A percentile compares a stretch with the other conserved stretches of the same genome.
Conservation (phyloP, 2,797 vertebrate genomes). For the Sebastiscus albofasciatus region DNA sequence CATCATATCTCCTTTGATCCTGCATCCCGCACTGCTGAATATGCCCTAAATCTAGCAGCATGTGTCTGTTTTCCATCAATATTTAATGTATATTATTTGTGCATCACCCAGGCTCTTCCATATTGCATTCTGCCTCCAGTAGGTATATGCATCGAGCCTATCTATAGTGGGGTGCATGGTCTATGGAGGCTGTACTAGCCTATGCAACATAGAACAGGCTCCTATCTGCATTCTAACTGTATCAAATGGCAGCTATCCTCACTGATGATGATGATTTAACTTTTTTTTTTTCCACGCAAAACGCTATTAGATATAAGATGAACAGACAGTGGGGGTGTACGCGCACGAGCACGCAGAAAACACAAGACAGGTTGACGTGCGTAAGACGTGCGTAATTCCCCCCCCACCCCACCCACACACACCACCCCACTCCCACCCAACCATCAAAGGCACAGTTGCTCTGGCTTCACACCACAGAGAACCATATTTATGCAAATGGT, state of each 20-base stretch:
- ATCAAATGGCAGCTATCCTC: constrained; percentile 23
- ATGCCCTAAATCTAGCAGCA: constrained; percentile 56
- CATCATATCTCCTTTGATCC: constrained; percentile 51
- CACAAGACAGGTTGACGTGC: constrained; percentile 69
- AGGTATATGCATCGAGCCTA: constrained; percentile 31
- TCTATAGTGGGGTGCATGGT: constrained; percentile 48
- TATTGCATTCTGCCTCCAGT: constrained; percentile 24
- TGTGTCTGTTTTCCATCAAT: constrained; percentile 65
- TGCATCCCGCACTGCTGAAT: constrained; percentile 56
- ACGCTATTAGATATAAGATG: constrained; percentile 17
- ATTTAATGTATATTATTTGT: constrained; percentile 57
- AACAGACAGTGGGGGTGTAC: constrained; percentile 36
- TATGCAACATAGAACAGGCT: neutral
- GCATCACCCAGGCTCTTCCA: constrained; percentile 36
- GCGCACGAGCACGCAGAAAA: constrained; percentile 58
- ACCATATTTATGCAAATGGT: constrained; percentile 61
- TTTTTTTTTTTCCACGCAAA: constrained; percentile 41
- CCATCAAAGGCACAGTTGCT: constrained; percentile 65
- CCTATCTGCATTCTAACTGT: constrained; percentile 12
- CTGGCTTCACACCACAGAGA: constrained; percentile 55
- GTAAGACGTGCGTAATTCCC: constrained; percentile 75
- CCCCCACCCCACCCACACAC: constrained; percentile 36
- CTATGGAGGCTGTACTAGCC: constrained; percentile 17
- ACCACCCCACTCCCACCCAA: constrained; percentile 10
- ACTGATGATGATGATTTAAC: constrained; percentile 46